Evolutionary conservation across 2,797 vertebrate genomes (phyloP), one percentile per base, ranked within the genome.

Genomic region (Hoplostethus atlanticus): DNA sequence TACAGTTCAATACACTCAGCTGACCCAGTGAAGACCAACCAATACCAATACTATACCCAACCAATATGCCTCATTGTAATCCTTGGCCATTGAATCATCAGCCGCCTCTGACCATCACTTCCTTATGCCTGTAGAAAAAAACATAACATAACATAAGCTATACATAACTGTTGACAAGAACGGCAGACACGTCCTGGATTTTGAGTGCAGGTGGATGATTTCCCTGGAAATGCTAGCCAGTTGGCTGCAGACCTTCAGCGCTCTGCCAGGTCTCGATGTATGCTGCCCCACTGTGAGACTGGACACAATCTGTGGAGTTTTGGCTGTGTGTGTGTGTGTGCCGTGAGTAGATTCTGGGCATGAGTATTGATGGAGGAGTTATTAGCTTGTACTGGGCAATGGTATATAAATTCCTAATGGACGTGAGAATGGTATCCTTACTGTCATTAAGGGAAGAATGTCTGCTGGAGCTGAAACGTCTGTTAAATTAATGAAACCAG

Each of bases 141-240:
- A 78, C 70, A 84, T 21, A 83, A 82, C 69, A 64, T 28, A 42
- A 21, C 21, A 21, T 21, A 21, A 21, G 21, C 10, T 10, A 11
- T 42, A 11, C 40, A 2, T 1, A 9, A 57, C 47, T 40, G 52
- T 79, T 66, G 64, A 73, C 15, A 55, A 16, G 69, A 58, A 48
- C 15, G 0, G 6, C 50, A 62, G 58, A 72, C 44, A 51, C 28
- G 57, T 80, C 21, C 68, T 72, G 82, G 77, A 79, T 81, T 74
- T 34, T 46, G 55, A 50, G 64, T 73, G 69, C 84, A 91, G 87
- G 87, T 87, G 86, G 79, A 65, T 73, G 83, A 84, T 88, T 71
- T 79, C 61, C 72, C 59, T 77, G 70, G 87, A 84, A 90, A 88
- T 87, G 83, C 79, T 78, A 79, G 66, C 73, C 64, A 77, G 36